phyloP scores from a whole-genome alignment of 2,888 invertebrate genomes.

The Chloromyia formosa region DNA sequence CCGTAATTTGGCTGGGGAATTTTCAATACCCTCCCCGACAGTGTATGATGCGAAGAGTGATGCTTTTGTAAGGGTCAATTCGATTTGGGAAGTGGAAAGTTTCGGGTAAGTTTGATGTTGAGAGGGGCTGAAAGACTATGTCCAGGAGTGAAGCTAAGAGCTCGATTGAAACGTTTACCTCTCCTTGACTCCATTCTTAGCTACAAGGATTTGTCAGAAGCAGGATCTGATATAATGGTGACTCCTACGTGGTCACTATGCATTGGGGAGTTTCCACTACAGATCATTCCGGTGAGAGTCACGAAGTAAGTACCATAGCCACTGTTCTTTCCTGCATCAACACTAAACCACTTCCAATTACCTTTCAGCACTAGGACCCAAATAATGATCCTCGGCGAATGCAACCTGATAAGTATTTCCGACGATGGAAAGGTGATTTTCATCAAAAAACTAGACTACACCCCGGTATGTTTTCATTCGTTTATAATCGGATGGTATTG shows the following conservation, averaged over 20 bases:
- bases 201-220: conserved; percentile 81
- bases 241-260: conserved; percentile 66
- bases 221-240: conserved; percentile 69
- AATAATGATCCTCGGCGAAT: conserved; percentile 84
- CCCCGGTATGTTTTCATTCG: conserved; percentile 77
- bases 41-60: conserved; percentile 83
- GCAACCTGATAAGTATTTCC: conserved; percentile 81
- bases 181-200: conserved; percentile 61
- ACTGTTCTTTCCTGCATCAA: too few relatives aligned
- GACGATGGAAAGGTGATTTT: conserved; percentile 83
- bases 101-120: too few relatives aligned
- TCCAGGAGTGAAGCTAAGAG: background rate
- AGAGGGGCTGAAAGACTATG: background rate
- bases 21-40: conserved; percentile 77
- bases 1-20: conserved; percentile 76
- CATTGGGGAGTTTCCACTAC: conserved; percentile 72
- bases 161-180: too few relatives aligned
- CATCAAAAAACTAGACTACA: conserved; percentile 85
- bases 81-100: conserved; percentile 84
- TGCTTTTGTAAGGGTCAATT: conserved; percentile 82
- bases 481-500: conserved; percentile 77
- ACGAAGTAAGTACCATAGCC: conserved; percentile 56
- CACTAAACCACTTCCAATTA: conserved; percentile 10
- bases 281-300: conserved; percentile 63
- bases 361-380: conserved; percentile 71